Evolutionary conservation across 1,140 invertebrate species (phyloP), one percentile per base, ranked within the genome.

Genomic region (Vollenhovia emeryi): DNA sequence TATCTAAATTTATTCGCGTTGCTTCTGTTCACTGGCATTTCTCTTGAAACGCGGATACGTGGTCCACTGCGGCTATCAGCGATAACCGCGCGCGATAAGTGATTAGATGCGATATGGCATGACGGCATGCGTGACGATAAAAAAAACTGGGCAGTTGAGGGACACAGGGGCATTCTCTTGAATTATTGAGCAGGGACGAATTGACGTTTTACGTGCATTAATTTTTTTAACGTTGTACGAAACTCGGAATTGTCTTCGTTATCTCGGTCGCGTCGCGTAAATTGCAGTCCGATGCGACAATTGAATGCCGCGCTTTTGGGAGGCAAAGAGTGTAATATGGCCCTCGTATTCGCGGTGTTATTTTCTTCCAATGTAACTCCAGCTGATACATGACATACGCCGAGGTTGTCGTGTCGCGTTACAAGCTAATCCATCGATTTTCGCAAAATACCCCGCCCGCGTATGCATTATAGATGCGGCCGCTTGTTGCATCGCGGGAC

Each of bases 381-480:
- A 24, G n/a, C 11, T 9, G 18, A 30, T 79, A 2, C 13, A 8
- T 36, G 30, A 24, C 21, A 5, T 52, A 33, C 5, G 8, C 3
- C 6, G 30, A 9, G 3, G 2, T 4, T 55, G 36, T 52, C 33
- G 18, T 18, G n/a, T 57, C 50, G 24, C 24, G n/a, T 82, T 73
- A 30, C 27, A 27, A 45, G 9, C 13, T 82, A 45, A 71, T 57
- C 50, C 15, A 82, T 73, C 66, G 78, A 82, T 82, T 73, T 73
- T 6, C n/a, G 66, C 36, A 73, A 82, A 82, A 82, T 68, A 71
- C 60, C 50, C 13, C 0, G 7, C 36, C 48, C 0, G 7, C 78
- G 36, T 71, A 59, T 82, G 66, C 66, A 82, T 71, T 73, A 73
- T 82, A 36, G 24, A 82, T 73, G 78, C 50, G 27, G 64, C 8